Evolutionary conservation across 2,113 vertebrate genomes (phyloP), one percentile per base, ranked within the genome.

Genomic region (Gallinago paraguaiae): DNA sequence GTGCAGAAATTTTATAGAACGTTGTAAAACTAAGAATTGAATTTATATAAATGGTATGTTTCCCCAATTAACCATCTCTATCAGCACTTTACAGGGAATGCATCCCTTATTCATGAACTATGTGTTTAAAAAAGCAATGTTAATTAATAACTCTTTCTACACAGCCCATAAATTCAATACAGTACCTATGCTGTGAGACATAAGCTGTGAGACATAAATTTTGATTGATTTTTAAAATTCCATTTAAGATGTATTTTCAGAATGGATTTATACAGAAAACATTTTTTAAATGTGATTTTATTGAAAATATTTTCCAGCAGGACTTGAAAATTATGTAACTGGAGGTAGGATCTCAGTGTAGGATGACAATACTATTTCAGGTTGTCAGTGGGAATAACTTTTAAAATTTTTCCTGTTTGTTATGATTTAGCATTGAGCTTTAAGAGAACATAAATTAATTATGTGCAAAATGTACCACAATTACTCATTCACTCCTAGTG

Each of bases 211-310:
- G 92, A 68, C 84, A 88, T 92, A 97, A 83, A 94, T 92, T 96
- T 92, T 94, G 71, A 96, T 85, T 95, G 39, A 92, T 96, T 96
- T 86, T 97, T 97, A 54, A 70, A 93, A 93, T 96, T 95, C 60
- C 51, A 63, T 80, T 89, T 77, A 86, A 92, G 28, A 69, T 56
- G 22, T 79, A 60, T 93, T 96, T 94, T 96, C 88, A 90, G 50
- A 95, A 77, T 89, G 43, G 39, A 87, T 89, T 92, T 88, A 76
- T 72, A 59, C 22, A 20, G 81, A 92, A 97, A 96, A 84, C 43
- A 82, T 86, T 97, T 90, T 95, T 88, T 22, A 95, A 97, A 96
- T 45, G 41, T 45, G 37, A 37, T 82, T 96, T 95, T 67, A 91
- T 71, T 92, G 79, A 96, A 96, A 94, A 92, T 59, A 64, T 37